Conservation (phyloP, 2,113 vertebrate genomes). For the Amazona vittata region DNA sequence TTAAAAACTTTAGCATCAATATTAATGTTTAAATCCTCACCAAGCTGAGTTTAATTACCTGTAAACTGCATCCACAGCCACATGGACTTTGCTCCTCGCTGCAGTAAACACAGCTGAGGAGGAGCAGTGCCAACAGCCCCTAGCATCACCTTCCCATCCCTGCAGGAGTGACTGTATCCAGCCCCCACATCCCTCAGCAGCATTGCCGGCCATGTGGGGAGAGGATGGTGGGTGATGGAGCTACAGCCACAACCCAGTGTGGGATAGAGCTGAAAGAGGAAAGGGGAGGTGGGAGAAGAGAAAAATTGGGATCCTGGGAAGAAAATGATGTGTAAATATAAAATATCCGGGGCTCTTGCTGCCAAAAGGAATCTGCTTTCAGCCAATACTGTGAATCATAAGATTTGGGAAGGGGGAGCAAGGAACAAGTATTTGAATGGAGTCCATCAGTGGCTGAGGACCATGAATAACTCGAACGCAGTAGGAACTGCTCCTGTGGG, state of each 20-base stretch:
- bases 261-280: not conserved
- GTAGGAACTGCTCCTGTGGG: not conserved
- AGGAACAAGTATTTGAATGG: not conserved
- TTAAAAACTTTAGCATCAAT: conserved; percentile 67
- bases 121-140: not conserved
- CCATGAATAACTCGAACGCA: not conserved
- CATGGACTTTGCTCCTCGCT: not conserved
- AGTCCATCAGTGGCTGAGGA: conserved; percentile 15
- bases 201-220: accelerated
- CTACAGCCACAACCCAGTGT: accelerated
- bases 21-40: conserved; percentile 57
- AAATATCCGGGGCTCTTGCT: not conserved
- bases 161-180: accelerated
- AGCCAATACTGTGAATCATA: not conserved
- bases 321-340: not conserved
- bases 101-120: not conserved
- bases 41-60: conserved; percentile 63
- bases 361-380: not conserved
- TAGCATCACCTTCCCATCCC: not conserved
- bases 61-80: conserved; percentile 37
- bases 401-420: not conserved
- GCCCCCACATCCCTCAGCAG: not conserved
- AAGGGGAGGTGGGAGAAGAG: not conserved
- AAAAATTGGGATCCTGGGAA: not conserved
- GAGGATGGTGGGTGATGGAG: not conserved